Base-by-base conservation (phyloP, 1,140 invertebrate genomes). In the Zelostemma sp. region DNA sequence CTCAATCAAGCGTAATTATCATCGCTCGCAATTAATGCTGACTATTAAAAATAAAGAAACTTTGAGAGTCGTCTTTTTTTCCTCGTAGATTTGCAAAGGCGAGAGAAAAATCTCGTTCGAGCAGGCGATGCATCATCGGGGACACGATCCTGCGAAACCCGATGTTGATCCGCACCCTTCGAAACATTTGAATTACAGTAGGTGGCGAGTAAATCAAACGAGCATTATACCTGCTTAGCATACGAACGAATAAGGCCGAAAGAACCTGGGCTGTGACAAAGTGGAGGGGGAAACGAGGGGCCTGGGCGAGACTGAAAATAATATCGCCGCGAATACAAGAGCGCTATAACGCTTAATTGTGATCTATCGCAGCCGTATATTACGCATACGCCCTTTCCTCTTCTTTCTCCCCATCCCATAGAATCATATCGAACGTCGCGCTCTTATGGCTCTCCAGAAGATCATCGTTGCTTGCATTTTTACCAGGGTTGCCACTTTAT, bases 311-410 rank as follows among this genome's bases (percentile, higher is more conserved):
- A 78, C 77, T 77, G 76, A 75, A 81, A 77, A 80, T 77, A 81
- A 80, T 79, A 80, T 81, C 72, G 74, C 74, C 73, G 72, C 79
- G 77, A 79, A 80, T 79, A 81, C 77, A 80, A 80, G 79, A 83
- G 71, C 70, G 76, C 76, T 74, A 82, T 83, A 82, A 83, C 77
- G 70, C 76, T 76, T 83, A 83, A 83, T 83, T 82, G 79, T 83
- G 80, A 83, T 83, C 81, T 82, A 83, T 82, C 76, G 79, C 77
- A 64, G 74, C 73, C 75, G 80, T 83, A 83, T 78, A 79, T 76
- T 76, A 83, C 72, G n/a, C n/a, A n/a, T n/a, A n/a, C n/a, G n/a
- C n/a, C n/a, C n/a, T n/a, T n/a, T n/a, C n/a, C n/a, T n/a, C n/a
- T n/a, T n/a, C n/a, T n/a, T n/a, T n/a, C n/a, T n/a, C n/a, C n/a